Evolutionary conservation across 2,113 vertebrate species (phyloP).

Genomic region (Cephalopterus ornatus): DNA sequence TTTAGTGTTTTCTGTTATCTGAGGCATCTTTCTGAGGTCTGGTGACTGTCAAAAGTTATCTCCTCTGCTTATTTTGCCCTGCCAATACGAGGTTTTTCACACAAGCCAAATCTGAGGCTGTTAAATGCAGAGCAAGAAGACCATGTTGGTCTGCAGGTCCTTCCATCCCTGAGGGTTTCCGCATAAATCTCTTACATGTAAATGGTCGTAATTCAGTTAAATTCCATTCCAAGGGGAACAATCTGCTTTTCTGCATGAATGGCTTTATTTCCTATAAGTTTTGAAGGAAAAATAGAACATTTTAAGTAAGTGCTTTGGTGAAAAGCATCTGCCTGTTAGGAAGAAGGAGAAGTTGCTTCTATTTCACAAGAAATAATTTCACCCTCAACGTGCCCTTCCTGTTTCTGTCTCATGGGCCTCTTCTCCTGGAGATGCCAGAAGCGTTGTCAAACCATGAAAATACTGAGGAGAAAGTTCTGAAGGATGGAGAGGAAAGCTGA

Average conservation of each 20-base stretch:
- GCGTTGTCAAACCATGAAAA: background rate
- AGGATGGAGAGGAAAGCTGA: background rate
- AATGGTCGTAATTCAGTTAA: slow-evolving; percentile 2
- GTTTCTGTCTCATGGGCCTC: background rate
- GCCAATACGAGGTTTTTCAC: background rate
- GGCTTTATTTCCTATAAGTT: background rate
- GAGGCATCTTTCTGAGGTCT: background rate
- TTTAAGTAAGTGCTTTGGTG: background rate
- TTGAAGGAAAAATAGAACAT: background rate
- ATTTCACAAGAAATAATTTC: background rate
- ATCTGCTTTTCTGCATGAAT: background rate
- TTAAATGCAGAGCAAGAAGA: background rate
- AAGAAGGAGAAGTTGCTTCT: background rate
- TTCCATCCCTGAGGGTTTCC: background rate
- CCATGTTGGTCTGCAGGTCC: background rate
- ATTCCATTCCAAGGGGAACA: background rate
- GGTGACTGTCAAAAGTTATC: background rate
- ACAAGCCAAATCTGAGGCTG: background rate
- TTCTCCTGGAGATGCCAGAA: background rate
- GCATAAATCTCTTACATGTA: background rate
- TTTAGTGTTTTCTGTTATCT: background rate
- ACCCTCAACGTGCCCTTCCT: rapidly evolving
- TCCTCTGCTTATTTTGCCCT: background rate
- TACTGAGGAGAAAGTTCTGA: background rate
- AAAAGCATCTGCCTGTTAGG: background rate